phyloP scores from a whole-genome alignment of 1,140 invertebrate genomes.

The Grapholita molesta region DNA sequence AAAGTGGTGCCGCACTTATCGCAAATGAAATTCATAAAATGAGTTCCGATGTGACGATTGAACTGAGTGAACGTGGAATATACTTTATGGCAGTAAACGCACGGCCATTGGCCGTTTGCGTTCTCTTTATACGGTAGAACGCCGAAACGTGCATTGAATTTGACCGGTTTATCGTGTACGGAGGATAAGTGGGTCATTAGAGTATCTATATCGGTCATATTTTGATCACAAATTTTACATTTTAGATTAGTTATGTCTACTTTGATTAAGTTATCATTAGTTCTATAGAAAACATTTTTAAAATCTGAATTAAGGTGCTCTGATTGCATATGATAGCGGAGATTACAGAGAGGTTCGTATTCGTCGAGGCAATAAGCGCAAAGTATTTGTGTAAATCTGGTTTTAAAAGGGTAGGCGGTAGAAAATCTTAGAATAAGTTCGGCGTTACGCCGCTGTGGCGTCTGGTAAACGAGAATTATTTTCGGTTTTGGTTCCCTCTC shows the following conservation, averaged over 20 bases:
- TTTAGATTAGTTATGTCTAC: constrained; percentile 61
- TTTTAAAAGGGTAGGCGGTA: constrained; percentile 67
- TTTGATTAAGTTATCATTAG: constrained; percentile 65
- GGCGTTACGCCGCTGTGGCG: constrained; percentile 64
- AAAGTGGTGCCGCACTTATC: constrained; percentile 67
- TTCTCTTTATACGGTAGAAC: constrained; percentile 64
- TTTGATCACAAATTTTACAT: constrained; percentile 55
- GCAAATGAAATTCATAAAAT: constrained; percentile 66
- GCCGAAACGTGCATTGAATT: constrained; percentile 58
- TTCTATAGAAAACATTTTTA: constrained; percentile 63
- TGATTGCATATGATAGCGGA: constrained; percentile 50
- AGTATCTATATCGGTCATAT: constrained; percentile 49
- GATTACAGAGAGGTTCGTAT: constrained; percentile 44
- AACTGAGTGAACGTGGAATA: constrained; percentile 51
- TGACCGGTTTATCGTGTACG: constrained; percentile 56
- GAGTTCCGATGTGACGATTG: constrained; percentile 57
- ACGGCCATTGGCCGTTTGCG: constrained; percentile 44
- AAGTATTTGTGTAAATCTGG: constrained; percentile 62
- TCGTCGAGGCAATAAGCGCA: constrained; percentile 66
- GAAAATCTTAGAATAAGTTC: constrained; percentile 65
- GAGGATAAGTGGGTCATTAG: constrained; percentile 58
- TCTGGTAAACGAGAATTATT: constrained; percentile 64
- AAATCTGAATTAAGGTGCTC: constrained; percentile 56
- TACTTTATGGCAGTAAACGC: constrained; percentile 56
- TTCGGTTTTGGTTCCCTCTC: constrained; percentile 57